Base-by-base conservation (phyloP, 2,888 invertebrate species). In the Ophion ventricosus region DNA sequence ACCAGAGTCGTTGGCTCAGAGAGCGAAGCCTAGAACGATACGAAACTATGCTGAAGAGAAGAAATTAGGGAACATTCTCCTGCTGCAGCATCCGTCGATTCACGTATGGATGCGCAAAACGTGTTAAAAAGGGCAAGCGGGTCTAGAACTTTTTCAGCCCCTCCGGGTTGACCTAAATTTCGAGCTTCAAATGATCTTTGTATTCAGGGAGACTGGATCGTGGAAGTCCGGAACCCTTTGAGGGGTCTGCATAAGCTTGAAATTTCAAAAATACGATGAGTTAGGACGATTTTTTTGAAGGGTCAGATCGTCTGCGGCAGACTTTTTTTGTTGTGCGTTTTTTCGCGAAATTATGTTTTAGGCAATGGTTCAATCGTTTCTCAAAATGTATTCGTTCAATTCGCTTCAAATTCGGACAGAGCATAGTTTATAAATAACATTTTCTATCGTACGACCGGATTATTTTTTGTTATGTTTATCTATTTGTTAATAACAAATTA, bases 31-130 rank as follows among this genome's bases (percentile, higher is more conserved):
- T 17, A 49, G 49, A 49, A 14, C 35, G 4, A 0, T 0, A 14
- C 17, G 49, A 14, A 49, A 49, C 49, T 49, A 49, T 49, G 49
- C 49, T 49, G 49, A 49, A 49, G 17, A 49, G 49, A 49, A 49
- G 63, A 66, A 23, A 29, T 43, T 23, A 40, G n/a, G 74, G 26
- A 25, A 49, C 29, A 74, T 54, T 17, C 49, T 49, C 49, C 17
- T 2, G 17, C 49, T 49, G 14, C 17, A 49, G 14, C 49, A 49
- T 49, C 49, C 49, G 14, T 17, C 49, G 49, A 49, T 49, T 17
- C 49, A 49, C 49, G 17, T 49, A 70, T 35, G 40, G 29, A 54
- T 4, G 20, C 49, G 49, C 25, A 17, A 67, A 49, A 35, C n/a
- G n/a, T 49, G 54, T 69, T 49, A 43, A 69, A 5, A 23, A 54